phyloP scores from a whole-genome alignment of 2,797 vertebrate species.

The Sebastiscus albofasciatus region DNA sequence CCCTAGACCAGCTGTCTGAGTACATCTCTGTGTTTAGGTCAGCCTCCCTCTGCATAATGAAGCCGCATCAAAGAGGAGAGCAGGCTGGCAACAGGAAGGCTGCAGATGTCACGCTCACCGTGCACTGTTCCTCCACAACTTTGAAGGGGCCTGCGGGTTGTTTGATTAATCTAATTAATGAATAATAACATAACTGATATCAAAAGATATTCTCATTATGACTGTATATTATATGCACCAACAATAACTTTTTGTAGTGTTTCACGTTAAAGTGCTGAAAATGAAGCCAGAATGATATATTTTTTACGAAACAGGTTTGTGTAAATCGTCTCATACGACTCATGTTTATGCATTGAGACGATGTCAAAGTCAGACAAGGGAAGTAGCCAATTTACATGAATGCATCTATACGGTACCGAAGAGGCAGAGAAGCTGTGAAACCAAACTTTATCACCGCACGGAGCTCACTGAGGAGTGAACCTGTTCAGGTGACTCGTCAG shows the following conservation, averaged over 20 bases:
- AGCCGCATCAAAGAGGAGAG: constrained; percentile 65
- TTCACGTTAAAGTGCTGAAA: not conserved
- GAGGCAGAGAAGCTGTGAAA: constrained; percentile 8
- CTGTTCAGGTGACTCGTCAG: not conserved
- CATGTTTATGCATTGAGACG: constrained; percentile 53
- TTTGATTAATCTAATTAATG: constrained; percentile 22
- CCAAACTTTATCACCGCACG: not conserved
- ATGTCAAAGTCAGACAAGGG: constrained; percentile 25
- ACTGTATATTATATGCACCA: not conserved
- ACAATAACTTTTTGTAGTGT: not conserved
- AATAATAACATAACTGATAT: constrained; percentile 5
- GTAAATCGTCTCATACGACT: not conserved
- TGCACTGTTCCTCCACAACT: constrained; percentile 15
- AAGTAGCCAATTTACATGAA: constrained; percentile 20
- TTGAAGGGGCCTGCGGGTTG: constrained; percentile 7
- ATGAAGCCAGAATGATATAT: not conserved
- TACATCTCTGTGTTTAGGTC: constrained; percentile 52
- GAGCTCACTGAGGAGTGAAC: not conserved
- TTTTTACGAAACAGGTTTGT: not conserved
- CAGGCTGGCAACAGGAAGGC: constrained; percentile 54
- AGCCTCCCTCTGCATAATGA: constrained; percentile 63
- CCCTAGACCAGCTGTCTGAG: constrained; percentile 44
- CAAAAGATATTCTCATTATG: not conserved
- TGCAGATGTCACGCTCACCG: constrained; percentile 60
- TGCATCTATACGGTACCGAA: not conserved